phyloP scores from a whole-genome alignment of 2,113 vertebrate genomes.

The Cyphomyrus discorhynchus region DNA sequence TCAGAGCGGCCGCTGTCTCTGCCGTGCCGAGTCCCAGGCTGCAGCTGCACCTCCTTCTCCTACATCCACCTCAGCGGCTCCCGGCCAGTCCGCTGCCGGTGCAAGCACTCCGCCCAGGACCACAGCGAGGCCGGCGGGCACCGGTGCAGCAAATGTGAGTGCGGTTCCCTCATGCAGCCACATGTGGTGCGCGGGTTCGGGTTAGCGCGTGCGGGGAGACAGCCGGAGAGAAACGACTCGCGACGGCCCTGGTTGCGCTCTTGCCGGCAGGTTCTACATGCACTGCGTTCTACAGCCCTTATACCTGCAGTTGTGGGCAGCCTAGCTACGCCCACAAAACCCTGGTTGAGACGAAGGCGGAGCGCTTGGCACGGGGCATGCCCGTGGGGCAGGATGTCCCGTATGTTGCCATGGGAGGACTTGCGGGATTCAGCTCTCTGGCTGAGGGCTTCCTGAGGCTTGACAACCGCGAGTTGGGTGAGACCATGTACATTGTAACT shows the following conservation, averaged over 20 bases:
- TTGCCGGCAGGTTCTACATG: conserved; percentile 67
- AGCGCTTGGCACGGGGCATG: conserved; percentile 66
- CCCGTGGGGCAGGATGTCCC: conserved; percentile 72
- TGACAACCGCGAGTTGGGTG: conserved; percentile 66
- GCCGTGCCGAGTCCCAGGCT: conserved; percentile 64
- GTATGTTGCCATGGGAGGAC: conserved; percentile 80
- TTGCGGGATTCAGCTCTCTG: conserved; percentile 83
- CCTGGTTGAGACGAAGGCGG: conserved; percentile 74
- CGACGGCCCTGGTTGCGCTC: background rate
- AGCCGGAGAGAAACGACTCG: background rate
- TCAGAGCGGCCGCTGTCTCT: conserved; percentile 62
- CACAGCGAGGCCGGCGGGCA: conserved; percentile 62
- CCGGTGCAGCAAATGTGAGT: conserved; percentile 74
- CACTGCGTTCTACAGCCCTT: conserved; percentile 72
- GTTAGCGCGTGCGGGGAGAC: background rate
- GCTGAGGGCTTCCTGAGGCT: conserved; percentile 76
- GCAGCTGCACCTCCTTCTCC: conserved; percentile 62
- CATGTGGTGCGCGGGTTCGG: background rate
- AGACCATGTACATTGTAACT: background rate
- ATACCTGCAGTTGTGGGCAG: conserved; percentile 78
- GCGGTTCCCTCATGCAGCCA: background rate
- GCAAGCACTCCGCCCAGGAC: conserved; percentile 75
- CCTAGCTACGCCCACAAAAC: conserved; percentile 71
- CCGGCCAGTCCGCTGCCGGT: conserved; percentile 71
- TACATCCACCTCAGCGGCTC: conserved; percentile 66